A percentile compares a stretch with the other conserved stretches of the same genome.
phyloP scores from a whole-genome alignment of 2,113 vertebrate species.

The Boleophthalmus pectinirostris region DNA sequence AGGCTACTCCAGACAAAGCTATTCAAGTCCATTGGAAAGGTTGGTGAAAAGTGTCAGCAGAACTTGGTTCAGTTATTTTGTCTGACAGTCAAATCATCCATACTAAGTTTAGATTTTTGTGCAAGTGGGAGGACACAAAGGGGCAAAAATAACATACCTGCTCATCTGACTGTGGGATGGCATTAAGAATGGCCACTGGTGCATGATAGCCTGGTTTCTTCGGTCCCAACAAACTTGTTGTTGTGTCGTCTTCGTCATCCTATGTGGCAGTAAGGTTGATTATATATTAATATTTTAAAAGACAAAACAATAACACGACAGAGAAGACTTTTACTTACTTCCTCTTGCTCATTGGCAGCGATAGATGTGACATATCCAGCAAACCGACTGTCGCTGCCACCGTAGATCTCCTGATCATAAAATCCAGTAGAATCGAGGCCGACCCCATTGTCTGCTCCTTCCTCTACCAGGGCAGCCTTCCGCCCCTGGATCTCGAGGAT shows the following conservation, averaged over 20 bases:
- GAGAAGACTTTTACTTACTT: constrained; percentile 78
- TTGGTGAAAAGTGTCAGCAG: no score
- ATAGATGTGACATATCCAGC: constrained; percentile 98
- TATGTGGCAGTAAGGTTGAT: constrained; percentile 53
- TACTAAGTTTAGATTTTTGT: no score
- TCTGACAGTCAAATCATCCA: no score
- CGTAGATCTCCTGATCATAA: constrained; percentile 97
- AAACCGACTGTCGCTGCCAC: constrained; percentile 96
- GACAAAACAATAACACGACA: background rate
- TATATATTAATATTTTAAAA: background rate
- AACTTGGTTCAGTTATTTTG: no score
- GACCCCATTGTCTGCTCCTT: constrained; percentile 92
- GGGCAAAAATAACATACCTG: constrained; percentile 75
- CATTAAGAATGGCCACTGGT: constrained; percentile 95
- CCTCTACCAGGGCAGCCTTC: constrained; percentile 87
- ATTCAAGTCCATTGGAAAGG: no score
- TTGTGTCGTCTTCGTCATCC: constrained; percentile 96
- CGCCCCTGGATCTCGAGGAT: constrained; percentile 98
- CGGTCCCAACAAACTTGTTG: constrained; percentile 92
- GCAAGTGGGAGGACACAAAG: no score
- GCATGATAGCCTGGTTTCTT: constrained; percentile 98
- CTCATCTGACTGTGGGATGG: constrained; percentile 96
- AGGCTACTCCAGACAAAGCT: no score
- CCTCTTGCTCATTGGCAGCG: constrained; percentile 96
- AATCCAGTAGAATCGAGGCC: constrained; percentile 97